Conservation (phyloP, 2,113 vertebrate species). For the Lepus timidus region DNA sequence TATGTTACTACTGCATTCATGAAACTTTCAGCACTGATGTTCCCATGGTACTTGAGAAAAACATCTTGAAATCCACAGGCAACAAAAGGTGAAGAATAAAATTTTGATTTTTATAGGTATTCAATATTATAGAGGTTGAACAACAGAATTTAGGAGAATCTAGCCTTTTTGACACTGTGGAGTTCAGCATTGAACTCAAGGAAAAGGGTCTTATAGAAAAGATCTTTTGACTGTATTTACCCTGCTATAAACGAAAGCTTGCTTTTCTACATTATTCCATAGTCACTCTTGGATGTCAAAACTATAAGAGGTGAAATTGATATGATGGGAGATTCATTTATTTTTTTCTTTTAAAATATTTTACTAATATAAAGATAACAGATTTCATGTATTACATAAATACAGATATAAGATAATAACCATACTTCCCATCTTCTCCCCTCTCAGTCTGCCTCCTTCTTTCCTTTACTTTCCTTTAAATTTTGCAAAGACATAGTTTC, state of each 20-base stretch:
- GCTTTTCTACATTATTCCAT: not conserved
- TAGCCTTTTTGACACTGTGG: not conserved
- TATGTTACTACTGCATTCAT: not conserved
- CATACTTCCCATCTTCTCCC: too few relatives aligned
- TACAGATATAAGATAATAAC: too few relatives aligned
- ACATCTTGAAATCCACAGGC: not conserved
- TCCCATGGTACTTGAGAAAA: not conserved
- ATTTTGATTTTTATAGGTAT: slow-evolving; percentile 18
- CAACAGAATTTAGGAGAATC: not conserved
- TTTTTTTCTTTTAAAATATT: too few relatives aligned
- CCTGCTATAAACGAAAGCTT: not conserved
- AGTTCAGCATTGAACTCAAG: not conserved
- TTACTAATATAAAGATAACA: too few relatives aligned
- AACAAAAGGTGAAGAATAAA: not conserved
- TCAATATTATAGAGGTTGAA: not conserved
- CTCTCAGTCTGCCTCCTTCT: too few relatives aligned
- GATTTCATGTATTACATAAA: too few relatives aligned
- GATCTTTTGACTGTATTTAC: not conserved
- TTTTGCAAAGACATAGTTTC: too few relatives aligned
- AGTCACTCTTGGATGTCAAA: not conserved
- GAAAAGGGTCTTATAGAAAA: not conserved
- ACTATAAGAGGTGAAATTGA: not conserved
- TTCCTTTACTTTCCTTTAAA: too few relatives aligned
- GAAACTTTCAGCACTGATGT: not conserved
- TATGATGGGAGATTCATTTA: not conserved